Base-by-base conservation (phyloP, 2,113 vertebrate species). In the Podilymbus podiceps region DNA sequence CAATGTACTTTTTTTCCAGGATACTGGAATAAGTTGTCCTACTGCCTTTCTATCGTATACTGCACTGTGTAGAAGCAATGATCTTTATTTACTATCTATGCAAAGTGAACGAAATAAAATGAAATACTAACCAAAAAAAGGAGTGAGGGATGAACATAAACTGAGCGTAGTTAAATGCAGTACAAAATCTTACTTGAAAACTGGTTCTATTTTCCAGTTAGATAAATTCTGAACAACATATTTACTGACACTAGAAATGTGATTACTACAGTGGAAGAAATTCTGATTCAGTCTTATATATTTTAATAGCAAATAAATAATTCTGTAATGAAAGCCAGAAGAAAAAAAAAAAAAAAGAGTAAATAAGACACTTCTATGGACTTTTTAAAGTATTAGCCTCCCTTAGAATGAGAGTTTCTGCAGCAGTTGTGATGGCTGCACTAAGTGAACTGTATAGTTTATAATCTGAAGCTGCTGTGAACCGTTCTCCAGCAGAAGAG, bases 301-400 rank as follows among this genome's bases (percentile, higher is more conserved):
- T 94, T 96, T 96, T 91, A 97, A 93, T 89, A 68, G 38, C 28
- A 82, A 93, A 92, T 86, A 78, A 62, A 79, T 68, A 86, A 19
- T 30, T 85, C 42, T 85, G 67, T 68, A 79, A 8, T 76, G 50
- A 83, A 92, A 91, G 20, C 9, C 42, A 81, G n/a, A 92, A 88
- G 24, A 9, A 73, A 55, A 14, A 89, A 72, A 50, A 49, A 49
- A 49, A 49, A 50, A 50, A 50, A 49, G 58, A 78, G 8, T 55
- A 93, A 81, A 78, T 53, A 75, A 91, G 50, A 84, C 5, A 71
- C 21, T 74, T 74, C 9, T n/a, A 22, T 44, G 21, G 18, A 67
- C 25, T 73, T 88, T 85, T 74, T 86, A 7, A 85, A 89, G 60
- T 40, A 64, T 60, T 69, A 69, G 8, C 19, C 24, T 95, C 44